Evolutionary conservation across 2,113 vertebrate species (phyloP), one percentile per base, ranked within the genome.

Genomic region (Scortum barcoo): DNA sequence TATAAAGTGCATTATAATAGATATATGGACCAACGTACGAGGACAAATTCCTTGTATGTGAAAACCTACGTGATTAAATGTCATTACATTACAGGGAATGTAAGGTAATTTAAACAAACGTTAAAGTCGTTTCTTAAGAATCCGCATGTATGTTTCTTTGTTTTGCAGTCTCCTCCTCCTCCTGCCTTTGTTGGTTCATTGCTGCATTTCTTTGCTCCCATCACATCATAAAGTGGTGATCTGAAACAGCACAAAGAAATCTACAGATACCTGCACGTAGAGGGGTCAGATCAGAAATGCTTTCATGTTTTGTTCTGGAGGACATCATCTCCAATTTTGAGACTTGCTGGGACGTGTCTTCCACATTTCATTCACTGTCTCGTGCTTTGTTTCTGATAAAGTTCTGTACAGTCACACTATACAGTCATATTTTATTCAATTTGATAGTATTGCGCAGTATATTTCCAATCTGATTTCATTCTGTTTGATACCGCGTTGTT

Each of bases 401-500:
- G 62, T 70, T 81, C 60, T 58, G 20, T 56, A 70, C 26, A 50
- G 48, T 54, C 67, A 54, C 51, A 53, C n/a, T 46, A 17, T 20
- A 8, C 16, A 36, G 22, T 44, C 54, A 67, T 86, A 53, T 78
- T 69, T 78, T 73, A 86, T 88, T 89, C 70, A 3, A 58, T 85
- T 81, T 85, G 76, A 90, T 83, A 48, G 28, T 17, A 53, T 58
- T 33, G 17, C 57, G 7, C 16, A 26, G 57, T 33, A 4, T 20
- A 36, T 62, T 44, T 69, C 13, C 53, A 71, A 4, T 42, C 33
- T 17, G 44, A 26, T 51, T 80, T 40, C 66, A 76, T 90, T 91
- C 81, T 80, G 65, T 79, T 87, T 91, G 86, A 90, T 88, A 65
- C 48, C 8, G 2, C 33, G 66, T 51, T 60, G 19, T 76, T 56